Evolutionary conservation across 1,140 invertebrate genomes (phyloP).

Genomic region (Hyles vespertilio): DNA sequence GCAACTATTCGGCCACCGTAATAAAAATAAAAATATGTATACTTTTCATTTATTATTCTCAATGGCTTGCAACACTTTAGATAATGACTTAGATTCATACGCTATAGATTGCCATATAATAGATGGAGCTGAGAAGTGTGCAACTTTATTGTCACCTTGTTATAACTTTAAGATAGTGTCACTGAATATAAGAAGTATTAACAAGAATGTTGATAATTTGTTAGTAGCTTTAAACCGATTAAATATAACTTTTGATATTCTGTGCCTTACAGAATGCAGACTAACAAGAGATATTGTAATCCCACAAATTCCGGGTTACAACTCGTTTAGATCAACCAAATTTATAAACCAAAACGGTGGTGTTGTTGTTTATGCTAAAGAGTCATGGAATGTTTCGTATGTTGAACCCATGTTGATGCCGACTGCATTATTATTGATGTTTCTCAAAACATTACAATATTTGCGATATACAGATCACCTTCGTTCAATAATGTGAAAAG

Average conservation of each 20-base stretch:
- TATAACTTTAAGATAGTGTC: slow-evolving; percentile 12
- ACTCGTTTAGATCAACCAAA: slow-evolving; percentile 8
- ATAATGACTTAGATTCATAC: background rate
- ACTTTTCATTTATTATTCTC: too few species aligned
- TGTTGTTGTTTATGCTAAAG: slow-evolving; percentile 14
- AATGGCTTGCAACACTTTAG: background rate
- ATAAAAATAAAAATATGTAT: too few species aligned
- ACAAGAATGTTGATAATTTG: slow-evolving; percentile 14
- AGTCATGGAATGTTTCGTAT: slow-evolving; percentile 5
- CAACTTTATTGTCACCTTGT: background rate
- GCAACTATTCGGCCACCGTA: too few species aligned
- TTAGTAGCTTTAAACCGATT: slow-evolving; percentile 5
- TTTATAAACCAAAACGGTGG: slow-evolving; percentile 17
- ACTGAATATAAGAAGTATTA: slow-evolving; percentile 17
- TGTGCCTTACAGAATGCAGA: slow-evolving; percentile 17
- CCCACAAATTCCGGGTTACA: slow-evolving; percentile 11
- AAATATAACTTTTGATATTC: slow-evolving; percentile 10
- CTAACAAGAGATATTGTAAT: slow-evolving; percentile 5
- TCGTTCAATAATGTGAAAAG: too few species aligned
- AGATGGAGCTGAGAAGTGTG: background rate
- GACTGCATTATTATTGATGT: slow-evolving; percentile 13
- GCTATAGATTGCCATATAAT: background rate
- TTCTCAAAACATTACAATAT: slow-evolving; percentile 3
- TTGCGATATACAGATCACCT: background rate
- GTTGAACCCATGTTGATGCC: slow-evolving; percentile 11